phyloP scores from a whole-genome alignment of 2,797 vertebrate species.

The Hemibagrus guttatus region DNA sequence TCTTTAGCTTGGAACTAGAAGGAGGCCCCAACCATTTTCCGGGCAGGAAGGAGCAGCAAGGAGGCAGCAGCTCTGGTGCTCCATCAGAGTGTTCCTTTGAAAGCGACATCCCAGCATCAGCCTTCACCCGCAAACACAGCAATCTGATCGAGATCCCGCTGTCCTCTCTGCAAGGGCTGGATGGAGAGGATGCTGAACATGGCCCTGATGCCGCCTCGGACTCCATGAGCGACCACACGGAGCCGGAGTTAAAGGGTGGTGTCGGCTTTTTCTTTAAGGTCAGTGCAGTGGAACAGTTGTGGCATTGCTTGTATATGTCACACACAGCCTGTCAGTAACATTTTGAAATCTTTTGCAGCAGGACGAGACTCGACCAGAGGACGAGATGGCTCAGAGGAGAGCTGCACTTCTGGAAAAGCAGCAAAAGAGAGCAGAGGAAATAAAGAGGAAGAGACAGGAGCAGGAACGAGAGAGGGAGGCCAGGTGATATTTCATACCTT shows the following conservation, averaged over 20 bases:
- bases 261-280: slow-evolving; percentile 93
- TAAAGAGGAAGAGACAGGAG: slow-evolving; percentile 82
- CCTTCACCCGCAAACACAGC: slow-evolving; percentile 71
- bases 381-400: slow-evolving; percentile 87
- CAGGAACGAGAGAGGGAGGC: slow-evolving; percentile 82
- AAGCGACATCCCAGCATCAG: slow-evolving; percentile 71
- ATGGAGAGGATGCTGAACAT: slow-evolving; percentile 70
- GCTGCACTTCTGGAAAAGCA: slow-evolving; percentile 87
- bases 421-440: slow-evolving; percentile 85
- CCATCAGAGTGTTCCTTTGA: slow-evolving; percentile 83
- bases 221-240: slow-evolving; percentile 78
- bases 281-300: slow-evolving; percentile 1
- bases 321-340: not conserved
- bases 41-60: slow-evolving; percentile 62
- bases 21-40: slow-evolving; percentile 57
- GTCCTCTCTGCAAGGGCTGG: slow-evolving; percentile 72
- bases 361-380: slow-evolving; percentile 80
- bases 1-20: slow-evolving; percentile 76
- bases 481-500: slow-evolving; percentile 66
- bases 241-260: slow-evolving; percentile 73
- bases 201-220: slow-evolving; percentile 72
- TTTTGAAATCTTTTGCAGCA: slow-evolving; percentile 59
- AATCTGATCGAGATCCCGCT: slow-evolving; percentile 87
- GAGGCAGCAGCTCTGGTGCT: slow-evolving; percentile 77
- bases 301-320: not conserved